These are phyloP conservation scores for Marmota flaviventris DNA, from an alignment of 2,113 vertebrate species.

Conservation along the genomic window DNA sequence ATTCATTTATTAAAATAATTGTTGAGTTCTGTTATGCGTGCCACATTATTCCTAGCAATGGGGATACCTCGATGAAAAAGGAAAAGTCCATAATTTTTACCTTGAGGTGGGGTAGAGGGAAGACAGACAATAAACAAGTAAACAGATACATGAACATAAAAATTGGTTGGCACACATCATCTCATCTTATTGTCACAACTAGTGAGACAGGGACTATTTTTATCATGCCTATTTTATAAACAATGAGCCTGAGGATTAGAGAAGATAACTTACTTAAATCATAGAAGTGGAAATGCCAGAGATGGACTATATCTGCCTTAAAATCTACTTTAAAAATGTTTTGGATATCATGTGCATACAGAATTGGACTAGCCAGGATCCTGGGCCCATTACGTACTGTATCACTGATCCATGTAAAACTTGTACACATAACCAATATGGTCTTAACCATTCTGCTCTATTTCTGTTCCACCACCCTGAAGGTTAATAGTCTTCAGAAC, in stretches of 20 bases:
- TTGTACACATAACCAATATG: neutral
- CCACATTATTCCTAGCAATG: neutral
- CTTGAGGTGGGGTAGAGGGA: neutral
- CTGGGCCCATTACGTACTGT: neutral
- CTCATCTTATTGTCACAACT: neutral
- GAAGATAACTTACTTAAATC: neutral
- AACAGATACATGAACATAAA: conserved; percentile 17
- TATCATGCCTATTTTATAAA: conserved; percentile 30
- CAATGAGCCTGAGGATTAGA: conserved; percentile 11
- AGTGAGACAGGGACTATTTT: neutral
- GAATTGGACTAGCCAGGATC: conserved; percentile 8
- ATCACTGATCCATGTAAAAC: neutral
- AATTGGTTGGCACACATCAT: neutral
- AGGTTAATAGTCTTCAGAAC: conserved; percentile 10
- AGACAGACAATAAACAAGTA: conserved; percentile 5
- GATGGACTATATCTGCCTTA: neutral
- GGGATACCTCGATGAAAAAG: neutral
- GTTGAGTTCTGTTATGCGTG: neutral
- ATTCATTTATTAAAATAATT: neutral
- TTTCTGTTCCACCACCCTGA: conserved; percentile 13
- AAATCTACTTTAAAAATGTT: neutral
- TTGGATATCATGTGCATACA: neutral
- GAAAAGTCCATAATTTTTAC: conserved; percentile 16
- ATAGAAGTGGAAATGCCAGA: conserved; percentile 4
- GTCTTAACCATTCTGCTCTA: neutral